Evolutionary conservation across 2,888 invertebrate genomes (phyloP), one percentile per base, ranked within the genome.

Genomic region (Micoletzkya japonica): DNA sequence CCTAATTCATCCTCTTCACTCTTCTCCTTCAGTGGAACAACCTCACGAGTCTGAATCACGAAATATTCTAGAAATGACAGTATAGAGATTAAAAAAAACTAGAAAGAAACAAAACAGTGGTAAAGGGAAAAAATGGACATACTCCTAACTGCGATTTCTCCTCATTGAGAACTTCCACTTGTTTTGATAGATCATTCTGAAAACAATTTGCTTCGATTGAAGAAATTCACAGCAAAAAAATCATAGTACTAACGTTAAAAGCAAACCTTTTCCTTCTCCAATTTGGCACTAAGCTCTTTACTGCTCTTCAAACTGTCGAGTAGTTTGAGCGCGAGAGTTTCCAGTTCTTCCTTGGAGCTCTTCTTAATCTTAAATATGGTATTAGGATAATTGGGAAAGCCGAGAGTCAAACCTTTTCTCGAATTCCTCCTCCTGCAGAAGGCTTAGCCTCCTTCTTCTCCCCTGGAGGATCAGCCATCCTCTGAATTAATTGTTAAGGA

Each of bases 231-330:
- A 6, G 4, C 6, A 52, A 6, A n/a, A n/a, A 52, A 52, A 52
- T 24, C 6, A 6, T 14, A 14, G 6, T 52, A 24, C n/a, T 6
- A 6, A 6, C 52, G 52, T 24, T n/a, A 24, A 14, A 58, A 59
- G 17, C 7, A 49, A 34, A 64, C 64, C 64, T 64, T 64, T 36
- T 52, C 64, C 28, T 32, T 50, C n/a, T 64, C 50, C 26, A 52
- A 26, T n/a, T 52, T 52, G 28, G 52, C 64, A 28, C 50, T 28
- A 20, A 52, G 52, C 20, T 64, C 64, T 36, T 64, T 64, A 26
- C 34, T n/a, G 24, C 34, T 34, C 39, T 36, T 14, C 24, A 64
- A 36, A 6, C 32, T 36, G 20, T 64, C 64, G 17, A 64, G 17
- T 24, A 64, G 52, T 26, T 64, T 64, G 28, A 24, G 26, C 34